Conservation (phyloP, 2,113 vertebrate genomes). For the Collichthys lucidus region DNA sequence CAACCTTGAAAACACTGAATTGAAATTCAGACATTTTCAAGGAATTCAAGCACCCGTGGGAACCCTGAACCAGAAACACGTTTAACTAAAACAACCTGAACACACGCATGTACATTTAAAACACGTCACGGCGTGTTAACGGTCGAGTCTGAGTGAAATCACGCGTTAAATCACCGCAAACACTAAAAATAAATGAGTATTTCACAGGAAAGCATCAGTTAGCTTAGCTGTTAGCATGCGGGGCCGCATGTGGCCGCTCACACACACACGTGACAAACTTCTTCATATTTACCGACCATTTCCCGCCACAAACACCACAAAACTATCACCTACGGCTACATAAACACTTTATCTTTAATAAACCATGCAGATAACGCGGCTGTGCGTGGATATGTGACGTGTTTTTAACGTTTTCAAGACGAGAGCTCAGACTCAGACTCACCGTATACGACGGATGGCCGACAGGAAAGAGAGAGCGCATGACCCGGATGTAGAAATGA, state of each 20-base stretch:
- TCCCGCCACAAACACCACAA: fast-evolving
- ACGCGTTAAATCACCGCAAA: no score
- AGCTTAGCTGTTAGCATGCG: neutral
- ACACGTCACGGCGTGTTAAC: neutral
- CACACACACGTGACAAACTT: neutral
- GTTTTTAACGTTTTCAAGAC: slow-evolving; percentile 15
- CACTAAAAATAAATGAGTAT: neutral
- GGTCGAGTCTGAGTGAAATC: neutral
- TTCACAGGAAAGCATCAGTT: neutral
- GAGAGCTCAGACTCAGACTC: slow-evolving; percentile 36
- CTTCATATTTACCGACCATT: neutral
- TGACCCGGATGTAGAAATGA: slow-evolving; percentile 40
- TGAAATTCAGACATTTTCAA: no score
- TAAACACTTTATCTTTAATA: fast-evolving
- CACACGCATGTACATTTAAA: neutral
- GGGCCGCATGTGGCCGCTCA: slow-evolving; percentile 49
- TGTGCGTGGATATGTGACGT: fast-evolving
- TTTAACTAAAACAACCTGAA: no score
- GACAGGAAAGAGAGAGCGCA: slow-evolving; percentile 67
- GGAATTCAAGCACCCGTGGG: no score
- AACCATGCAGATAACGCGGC: fast-evolving
- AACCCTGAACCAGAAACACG: no score
- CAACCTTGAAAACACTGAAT: no score
- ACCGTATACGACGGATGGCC: slow-evolving; percentile 73
- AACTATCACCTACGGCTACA: fast-evolving